Conservation (phyloP, 2,888 invertebrate genomes). For the Hydrotaea diabolus region DNA sequence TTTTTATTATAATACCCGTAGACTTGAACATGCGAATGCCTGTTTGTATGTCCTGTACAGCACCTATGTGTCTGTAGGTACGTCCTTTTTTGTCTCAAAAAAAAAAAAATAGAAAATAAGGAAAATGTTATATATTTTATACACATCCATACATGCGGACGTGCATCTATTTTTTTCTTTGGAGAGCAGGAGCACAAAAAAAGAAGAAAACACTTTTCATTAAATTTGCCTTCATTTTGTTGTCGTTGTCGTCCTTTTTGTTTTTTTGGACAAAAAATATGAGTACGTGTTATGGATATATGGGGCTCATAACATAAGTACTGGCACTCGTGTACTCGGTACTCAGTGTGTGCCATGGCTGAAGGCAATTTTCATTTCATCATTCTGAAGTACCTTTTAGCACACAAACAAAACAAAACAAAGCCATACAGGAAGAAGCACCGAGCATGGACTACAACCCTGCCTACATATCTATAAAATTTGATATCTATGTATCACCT, state of each 20-base stretch:
- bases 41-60: no score
- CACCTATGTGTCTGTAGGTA: not conserved
- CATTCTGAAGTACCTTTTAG: constrained; percentile 63
- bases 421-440: not conserved
- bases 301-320: constrained; percentile 58
- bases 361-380: constrained; percentile 67
- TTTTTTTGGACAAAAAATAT: constrained; percentile 36
- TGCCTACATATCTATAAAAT: not conserved
- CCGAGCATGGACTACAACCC: not conserved
- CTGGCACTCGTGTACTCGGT: constrained; percentile 13
- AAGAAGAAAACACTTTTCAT: constrained; percentile 49
- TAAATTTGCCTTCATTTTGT: constrained; percentile 61
- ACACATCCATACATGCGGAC: not conserved
- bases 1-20: constrained; percentile 40
- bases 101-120: not conserved
- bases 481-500: not conserved
- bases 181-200: not conserved
- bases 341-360: constrained; percentile 57
- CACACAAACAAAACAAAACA: constrained; percentile 46
- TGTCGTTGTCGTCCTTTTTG: constrained; percentile 21
- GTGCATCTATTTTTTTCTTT: constrained; percentile 42
- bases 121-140: constrained; percentile 15
- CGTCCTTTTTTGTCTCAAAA: not conserved
- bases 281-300: constrained; percentile 60
- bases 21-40: not conserved